A percentile compares a stretch with the other conserved stretches of the same genome.
Evolutionary conservation across 2,113 vertebrate genomes (phyloP).

Genomic region (Callorhinus ursinus): DNA sequence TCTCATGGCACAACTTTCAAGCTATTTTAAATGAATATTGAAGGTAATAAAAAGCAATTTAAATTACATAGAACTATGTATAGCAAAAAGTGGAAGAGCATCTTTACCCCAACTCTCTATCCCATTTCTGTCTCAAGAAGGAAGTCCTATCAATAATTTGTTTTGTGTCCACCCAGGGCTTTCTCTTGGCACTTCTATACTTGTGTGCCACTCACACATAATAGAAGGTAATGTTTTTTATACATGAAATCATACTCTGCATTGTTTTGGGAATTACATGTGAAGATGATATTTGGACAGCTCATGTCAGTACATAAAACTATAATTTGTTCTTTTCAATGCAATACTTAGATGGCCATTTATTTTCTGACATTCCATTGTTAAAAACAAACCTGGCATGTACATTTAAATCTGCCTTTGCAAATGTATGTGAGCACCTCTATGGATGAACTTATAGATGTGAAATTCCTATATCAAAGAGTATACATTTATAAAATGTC

Average conservation of each 20-base stretch:
- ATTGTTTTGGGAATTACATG: neutral
- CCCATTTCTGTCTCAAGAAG: neutral
- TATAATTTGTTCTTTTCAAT: neutral
- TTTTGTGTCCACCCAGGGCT: neutral
- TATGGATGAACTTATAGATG: neutral
- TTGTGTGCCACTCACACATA: accelerated
- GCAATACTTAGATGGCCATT: neutral
- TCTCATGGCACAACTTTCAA: neutral
- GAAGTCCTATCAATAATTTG: neutral
- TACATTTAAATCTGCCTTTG: neutral
- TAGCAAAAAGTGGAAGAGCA: neutral
- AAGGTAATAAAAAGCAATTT: neutral
- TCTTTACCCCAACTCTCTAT: neutral
- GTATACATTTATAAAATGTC: neutral
- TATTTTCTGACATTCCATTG: conserved; percentile 34
- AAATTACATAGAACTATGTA: neutral
- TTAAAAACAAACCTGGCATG: neutral
- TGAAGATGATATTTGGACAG: neutral
- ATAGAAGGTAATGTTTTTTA: neutral
- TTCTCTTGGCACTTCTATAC: neutral
- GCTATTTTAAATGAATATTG: neutral
- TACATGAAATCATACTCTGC: neutral
- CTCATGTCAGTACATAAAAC: neutral
- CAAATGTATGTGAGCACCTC: neutral
- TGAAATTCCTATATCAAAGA: neutral